Evolutionary conservation across 2,888 invertebrate genomes (phyloP), one percentile per base, ranked within the genome.

Genomic region (Itoplectis maculator): DNA sequence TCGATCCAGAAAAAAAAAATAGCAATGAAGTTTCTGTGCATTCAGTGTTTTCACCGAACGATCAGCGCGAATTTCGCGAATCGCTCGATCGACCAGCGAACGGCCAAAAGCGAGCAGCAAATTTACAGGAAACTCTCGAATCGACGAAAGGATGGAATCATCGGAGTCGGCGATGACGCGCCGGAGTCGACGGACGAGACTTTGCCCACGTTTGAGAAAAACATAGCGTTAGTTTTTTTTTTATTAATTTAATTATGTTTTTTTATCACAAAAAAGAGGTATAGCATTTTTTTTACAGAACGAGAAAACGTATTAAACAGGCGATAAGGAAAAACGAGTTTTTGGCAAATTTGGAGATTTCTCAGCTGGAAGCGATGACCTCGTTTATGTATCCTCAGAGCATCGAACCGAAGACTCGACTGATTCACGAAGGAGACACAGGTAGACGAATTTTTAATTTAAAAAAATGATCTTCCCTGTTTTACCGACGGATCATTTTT

Each of bases 261-360:
- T n/a, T n/a, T n/a, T n/a, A n/a, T n/a, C n/a, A n/a, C n/a, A n/a
- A n/a, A n/a, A n/a, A n/a, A n/a, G n/a, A n/a, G n/a, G n/a, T n/a
- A n/a, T n/a, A 42, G 45, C 18, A 37, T 45, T 47, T 23, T 61
- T 51, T 47, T 42, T n/a, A 70, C 72, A 95, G 95, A 86, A 94
- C 95, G 37, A 94, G 94, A 86, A 94, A 94, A 88, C 93, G 95
- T 79, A 95, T 96, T 85, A 94, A 94, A 88, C 94, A 94, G 83
- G 97, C 97, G 49, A 94, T 97, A 42, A 94, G 95, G 93, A 95
- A 95, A 63, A 97, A 97, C 91, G 96, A 97, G 89, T 97, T 97
- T 91, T 94, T 97, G 69, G 96, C 95, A 88, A 97, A 97, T 89
- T 94, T 94, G 94, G 96, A 96, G 86, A 94, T 95, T 11, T 95